phyloP scores from a whole-genome alignment of 2,888 invertebrate genomes.

The Anoplius nigerrimus region DNA sequence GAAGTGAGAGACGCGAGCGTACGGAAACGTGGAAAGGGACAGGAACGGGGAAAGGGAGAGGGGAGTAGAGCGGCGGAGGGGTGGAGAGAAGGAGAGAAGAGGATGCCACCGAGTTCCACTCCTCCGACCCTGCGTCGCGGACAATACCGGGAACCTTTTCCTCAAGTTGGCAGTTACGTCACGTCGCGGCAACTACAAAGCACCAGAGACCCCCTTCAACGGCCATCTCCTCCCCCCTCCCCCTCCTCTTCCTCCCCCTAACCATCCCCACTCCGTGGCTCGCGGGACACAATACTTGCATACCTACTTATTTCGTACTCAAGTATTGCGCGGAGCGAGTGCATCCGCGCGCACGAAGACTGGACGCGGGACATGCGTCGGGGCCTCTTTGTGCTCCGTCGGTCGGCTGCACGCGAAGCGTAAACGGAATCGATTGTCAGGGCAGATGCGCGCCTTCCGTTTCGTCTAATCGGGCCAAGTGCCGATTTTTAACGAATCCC shows the following conservation, averaged over 20 bases:
- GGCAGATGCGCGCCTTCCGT: too few species aligned
- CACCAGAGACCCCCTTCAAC: slow-evolving; percentile 53
- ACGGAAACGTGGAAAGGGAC: not conserved
- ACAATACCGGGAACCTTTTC: slow-evolving; percentile 71
- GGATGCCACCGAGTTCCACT: not conserved
- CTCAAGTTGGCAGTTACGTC: slow-evolving; percentile 72
- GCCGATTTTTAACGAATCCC: too few species aligned
- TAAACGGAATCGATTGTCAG: too few species aligned
- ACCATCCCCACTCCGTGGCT: too few species aligned
- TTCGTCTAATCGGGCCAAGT: too few species aligned
- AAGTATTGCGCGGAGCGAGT: slow-evolving; percentile 52
- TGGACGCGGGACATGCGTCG: not conserved
- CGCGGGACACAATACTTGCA: slow-evolving; percentile 58
- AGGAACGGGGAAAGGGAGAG: not conserved
- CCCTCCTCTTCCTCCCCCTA: slow-evolving; percentile 18
- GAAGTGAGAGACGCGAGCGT: not conserved
- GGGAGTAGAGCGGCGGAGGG: not conserved
- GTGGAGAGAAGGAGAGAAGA: not conserved
- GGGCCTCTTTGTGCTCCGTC: too few species aligned
- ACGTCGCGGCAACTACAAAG: slow-evolving; percentile 75
- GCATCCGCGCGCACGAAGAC: slow-evolving; percentile 26
- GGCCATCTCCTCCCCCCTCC: slow-evolving; percentile 23
- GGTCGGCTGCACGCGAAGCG: too few species aligned
- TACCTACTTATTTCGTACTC: slow-evolving; percentile 65
- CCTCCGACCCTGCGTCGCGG: not conserved